Evolutionary conservation across 2,888 invertebrate species (phyloP), one percentile per base, ranked within the genome.

Genomic region (Caenorhabditis sp.): DNA sequence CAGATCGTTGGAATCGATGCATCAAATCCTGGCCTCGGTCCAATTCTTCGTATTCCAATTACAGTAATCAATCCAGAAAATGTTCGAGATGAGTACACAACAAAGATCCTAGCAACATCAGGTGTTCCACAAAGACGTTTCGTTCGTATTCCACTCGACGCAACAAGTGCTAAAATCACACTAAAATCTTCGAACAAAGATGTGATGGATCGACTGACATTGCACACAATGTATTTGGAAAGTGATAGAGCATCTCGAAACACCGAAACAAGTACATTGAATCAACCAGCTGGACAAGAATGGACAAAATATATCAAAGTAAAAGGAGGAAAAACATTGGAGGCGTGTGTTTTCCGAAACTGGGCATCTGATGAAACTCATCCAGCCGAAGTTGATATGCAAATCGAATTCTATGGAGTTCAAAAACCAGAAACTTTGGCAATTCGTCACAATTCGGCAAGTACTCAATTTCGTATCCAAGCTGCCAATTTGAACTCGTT

Each of bases 21-120:
- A 4, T 90, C 90, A 17, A 92, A 93, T 88, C 90, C 93, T 31
- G 92, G 92, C 59, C 94, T 95, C 89, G 97, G 97, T 0, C 93
- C 95, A 0, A 91, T 97, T 76, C 95, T 97, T 89, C 92, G 93
- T 86, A 91, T 99, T 77, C 94, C 96, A 3, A 91, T 97, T 53
- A 95, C 96, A 0, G 92, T 96, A 0, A 79, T 84, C 53, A 60
- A 76, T 3, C 81, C 83, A 1, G 69, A 81, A 26, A 60, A 53
- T 1, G 57, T 75, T 1, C 59, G 31, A 6, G 17, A 50, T n/a
- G 50, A 54, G 0, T 72, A 63, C 63, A 53, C n/a, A 10, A 60
- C 67, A 12, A 68, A 72, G 21, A 62, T 76, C 49, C 59, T 63
- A 24, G 69, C 77, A 43, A 76, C 54, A n/a, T 79, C 83, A 1